phyloP scores from a whole-genome alignment of 2,888 invertebrate species.

The Eueremaeus valkanovi region DNA sequence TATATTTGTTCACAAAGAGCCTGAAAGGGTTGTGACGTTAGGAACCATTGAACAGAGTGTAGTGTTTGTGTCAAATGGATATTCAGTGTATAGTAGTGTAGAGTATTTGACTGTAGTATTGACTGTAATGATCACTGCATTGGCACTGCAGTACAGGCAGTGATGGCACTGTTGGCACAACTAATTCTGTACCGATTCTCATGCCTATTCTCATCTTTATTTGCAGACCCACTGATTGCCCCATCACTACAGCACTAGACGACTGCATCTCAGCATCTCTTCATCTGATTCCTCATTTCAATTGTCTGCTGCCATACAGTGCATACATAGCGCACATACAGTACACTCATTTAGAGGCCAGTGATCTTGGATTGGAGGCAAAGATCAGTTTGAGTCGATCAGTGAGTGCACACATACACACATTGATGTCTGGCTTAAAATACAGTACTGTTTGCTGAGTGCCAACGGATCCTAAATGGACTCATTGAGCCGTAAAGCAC shows the following conservation, averaged over 20 bases:
- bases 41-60: not conserved
- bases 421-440: not conserved
- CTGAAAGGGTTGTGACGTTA: not conserved
- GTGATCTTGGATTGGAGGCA: not conserved
- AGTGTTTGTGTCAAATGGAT: not conserved
- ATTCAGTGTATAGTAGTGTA: no score
- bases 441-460: not conserved
- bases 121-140: no score
- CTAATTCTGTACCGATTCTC: not conserved
- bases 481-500: conserved; percentile 30
- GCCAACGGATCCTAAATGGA: conserved; percentile 18
- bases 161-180: conserved; percentile 3
- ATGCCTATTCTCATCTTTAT: not conserved
- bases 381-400: not conserved
- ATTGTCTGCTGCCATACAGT: not conserved
- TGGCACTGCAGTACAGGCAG: no score
- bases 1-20: not conserved
- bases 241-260: no score
- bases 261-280: no score
- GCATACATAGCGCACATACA: not conserved
- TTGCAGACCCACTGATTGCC: conserved; percentile 9
- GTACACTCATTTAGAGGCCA: not conserved
- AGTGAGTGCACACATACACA: not conserved
- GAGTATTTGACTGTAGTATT: no score
- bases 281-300: conserved; percentile 1